A percentile compares a stretch with the other conserved stretches of the same genome.
Evolutionary conservation across 1,140 invertebrate genomes (phyloP).

Genomic region (Cydia amplana): DNA sequence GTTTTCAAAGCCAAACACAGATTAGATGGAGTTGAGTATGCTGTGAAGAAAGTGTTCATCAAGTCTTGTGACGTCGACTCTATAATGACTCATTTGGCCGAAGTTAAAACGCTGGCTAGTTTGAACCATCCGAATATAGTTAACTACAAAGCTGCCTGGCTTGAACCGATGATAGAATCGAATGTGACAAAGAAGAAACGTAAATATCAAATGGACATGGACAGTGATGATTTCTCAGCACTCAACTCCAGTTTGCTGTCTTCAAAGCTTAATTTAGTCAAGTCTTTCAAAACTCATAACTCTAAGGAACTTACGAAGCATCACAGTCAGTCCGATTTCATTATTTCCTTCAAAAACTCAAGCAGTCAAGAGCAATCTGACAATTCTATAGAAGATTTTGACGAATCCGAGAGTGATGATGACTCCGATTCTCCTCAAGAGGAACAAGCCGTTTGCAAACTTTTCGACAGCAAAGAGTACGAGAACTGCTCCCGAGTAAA

Average conservation of each 20-base stretch:
- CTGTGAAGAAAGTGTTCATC: slow-evolving; percentile 89
- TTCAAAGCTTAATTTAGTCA: slow-evolving; percentile 63
- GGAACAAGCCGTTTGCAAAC: slow-evolving; percentile 63
- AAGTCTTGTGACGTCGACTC: slow-evolving; percentile 81
- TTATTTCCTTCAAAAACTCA: slow-evolving; percentile 67
- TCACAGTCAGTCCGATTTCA: slow-evolving; percentile 64
- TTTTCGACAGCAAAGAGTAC: slow-evolving; percentile 54
- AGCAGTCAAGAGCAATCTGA: slow-evolving; percentile 55
- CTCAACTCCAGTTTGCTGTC: slow-evolving; percentile 51
- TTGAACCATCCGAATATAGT: slow-evolving; percentile 91
- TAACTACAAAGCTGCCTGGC: slow-evolving; percentile 91
- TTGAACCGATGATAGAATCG: slow-evolving; percentile 82
- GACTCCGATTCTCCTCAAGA: slow-evolving; percentile 43
- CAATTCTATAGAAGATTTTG: slow-evolving; percentile 48
- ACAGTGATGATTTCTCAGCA: slow-evolving; percentile 59
- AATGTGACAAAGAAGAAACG: slow-evolving; percentile 58
- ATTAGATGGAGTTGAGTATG: slow-evolving; percentile 88
- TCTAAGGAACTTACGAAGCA: slow-evolving; percentile 64
- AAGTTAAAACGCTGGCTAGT: slow-evolving; percentile 89
- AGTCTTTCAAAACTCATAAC: slow-evolving; percentile 73
- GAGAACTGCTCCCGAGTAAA: slow-evolving; percentile 73
- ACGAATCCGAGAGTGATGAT: slow-evolving; percentile 57
- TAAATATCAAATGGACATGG: slow-evolving; percentile 63
- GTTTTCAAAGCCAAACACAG: slow-evolving; percentile 83
- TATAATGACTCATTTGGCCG: slow-evolving; percentile 83